These are phyloP conservation scores for Macropodus opercularis DNA, from an alignment of 2,797 vertebrate species.

Conservation along the genomic window DNA sequence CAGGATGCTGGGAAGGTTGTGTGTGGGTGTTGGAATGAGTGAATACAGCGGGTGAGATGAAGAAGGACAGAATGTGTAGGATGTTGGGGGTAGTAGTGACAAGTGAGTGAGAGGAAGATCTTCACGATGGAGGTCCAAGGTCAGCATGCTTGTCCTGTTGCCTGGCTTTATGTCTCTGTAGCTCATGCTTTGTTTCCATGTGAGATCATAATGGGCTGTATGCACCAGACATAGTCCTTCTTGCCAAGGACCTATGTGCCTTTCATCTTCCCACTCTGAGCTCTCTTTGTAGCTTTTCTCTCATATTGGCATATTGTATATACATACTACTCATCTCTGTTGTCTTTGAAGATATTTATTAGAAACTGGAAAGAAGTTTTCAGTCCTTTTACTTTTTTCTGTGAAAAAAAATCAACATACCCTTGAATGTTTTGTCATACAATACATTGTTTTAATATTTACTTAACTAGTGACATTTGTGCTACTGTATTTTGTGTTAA, in stretches of 20 bases:
- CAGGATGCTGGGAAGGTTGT: conserved; percentile 29
- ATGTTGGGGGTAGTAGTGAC: conserved; percentile 12
- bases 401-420: no score
- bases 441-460: no score
- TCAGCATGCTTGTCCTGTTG: conserved; percentile 35
- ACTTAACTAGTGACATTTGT: no score
- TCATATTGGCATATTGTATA: conserved; percentile 28
- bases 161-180: conserved; percentile 54
- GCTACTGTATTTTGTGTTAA: no score
- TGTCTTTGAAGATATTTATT: conserved; percentile 22
- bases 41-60: conserved; percentile 21
- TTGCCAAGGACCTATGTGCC: conserved; percentile 46
- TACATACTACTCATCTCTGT: conserved; percentile 32
- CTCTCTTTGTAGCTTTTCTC: conserved; percentile 50
- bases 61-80: conserved; percentile 22
- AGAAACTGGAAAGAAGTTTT: neutral
- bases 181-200: conserved; percentile 57
- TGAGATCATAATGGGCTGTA: no score
- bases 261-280: conserved; percentile 9
- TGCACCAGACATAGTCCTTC: conserved; percentile 35
- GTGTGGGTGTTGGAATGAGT: neutral
- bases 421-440: no score
- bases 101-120: conserved; percentile 20
- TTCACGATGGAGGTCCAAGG: conserved; percentile 55
- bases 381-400: no score